Evolutionary conservation across 2,113 vertebrate genomes (phyloP), one percentile per base, ranked within the genome.

Genomic region (Tauraco erythrolophus): DNA sequence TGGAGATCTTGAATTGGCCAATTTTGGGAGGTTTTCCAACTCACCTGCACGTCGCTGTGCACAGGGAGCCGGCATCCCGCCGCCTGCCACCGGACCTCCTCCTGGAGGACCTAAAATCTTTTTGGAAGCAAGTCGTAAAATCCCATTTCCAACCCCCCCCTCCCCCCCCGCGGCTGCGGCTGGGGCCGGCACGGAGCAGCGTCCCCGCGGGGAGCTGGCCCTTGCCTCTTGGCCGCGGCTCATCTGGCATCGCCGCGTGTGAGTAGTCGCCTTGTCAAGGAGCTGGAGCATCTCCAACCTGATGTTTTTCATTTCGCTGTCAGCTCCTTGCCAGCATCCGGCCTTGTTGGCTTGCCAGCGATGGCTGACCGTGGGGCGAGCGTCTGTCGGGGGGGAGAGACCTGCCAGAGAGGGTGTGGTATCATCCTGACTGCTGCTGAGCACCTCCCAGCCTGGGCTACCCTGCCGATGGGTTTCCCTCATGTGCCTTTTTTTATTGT

Each of bases 231-330:
- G 95, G 90, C 87, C 4, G 5, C 27, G 27, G 48, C 69, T 91
- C 92, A 92, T 92, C 95, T 92, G 92, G 95, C 92, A 81, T 24
- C 3, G 14, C 33, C 4, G 19, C 2, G 1, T n/a, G 68, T 56
- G 86, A 92, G 95, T 57, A 72, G 92, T 84, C 37, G 64, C 92
- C 90, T 91, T 68, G 95, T 88, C 74, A 50, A 91, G 95, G 64
- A 91, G 69, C 64, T 94, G 93, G 95, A 94, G 68, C 2, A 3
- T 33, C 95, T 94, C 95, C 95, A 94, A 77, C 46, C 83, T 53
- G 33, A 61, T 94, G 90, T 37, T 96, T 93, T 66, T 91, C 87
- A 96, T 96, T 96, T 84, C 2, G 7, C 14, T 43, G 30, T 48
- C 86, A 92, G 86, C 89, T 92, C 62, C 77, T 83, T 48, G 78